These are phyloP conservation scores for Spicauda simplicius DNA, from an alignment of 2,888 invertebrate genomes.

Conservation along the genomic window DNA sequence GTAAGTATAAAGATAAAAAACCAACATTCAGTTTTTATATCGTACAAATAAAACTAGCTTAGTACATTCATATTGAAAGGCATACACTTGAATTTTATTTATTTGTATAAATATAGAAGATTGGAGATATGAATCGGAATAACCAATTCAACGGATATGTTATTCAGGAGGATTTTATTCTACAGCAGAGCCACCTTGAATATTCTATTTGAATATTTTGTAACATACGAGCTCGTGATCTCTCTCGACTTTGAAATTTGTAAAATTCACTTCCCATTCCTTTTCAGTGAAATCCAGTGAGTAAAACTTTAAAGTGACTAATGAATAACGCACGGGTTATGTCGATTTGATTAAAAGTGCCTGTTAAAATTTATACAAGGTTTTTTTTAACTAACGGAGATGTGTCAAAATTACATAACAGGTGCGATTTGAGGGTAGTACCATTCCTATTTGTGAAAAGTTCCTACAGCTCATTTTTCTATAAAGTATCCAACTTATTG, in stretches of 20 bases:
- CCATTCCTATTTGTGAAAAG: too few relatives aligned
- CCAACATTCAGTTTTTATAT: not conserved
- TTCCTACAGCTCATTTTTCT: too few relatives aligned
- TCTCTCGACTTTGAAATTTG: not conserved
- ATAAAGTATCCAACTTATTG: too few relatives aligned
- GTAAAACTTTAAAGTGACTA: too few relatives aligned
- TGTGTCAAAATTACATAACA: too few relatives aligned
- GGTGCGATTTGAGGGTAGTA: too few relatives aligned
- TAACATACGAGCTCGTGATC: not conserved
- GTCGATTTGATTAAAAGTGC: too few relatives aligned
- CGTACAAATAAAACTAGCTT: not conserved
- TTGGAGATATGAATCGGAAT: slow-evolving; percentile 3
- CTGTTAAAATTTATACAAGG: too few relatives aligned
- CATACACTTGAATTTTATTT: not conserved
- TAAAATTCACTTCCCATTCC: not conserved
- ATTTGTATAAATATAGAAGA: slow-evolving; percentile 1
- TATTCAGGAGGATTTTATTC: slow-evolving; percentile 13
- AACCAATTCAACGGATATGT: slow-evolving; percentile 1
- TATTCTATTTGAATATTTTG: slow-evolving; percentile 15
- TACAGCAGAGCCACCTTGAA: slow-evolving; percentile 11
- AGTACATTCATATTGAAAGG: not conserved
- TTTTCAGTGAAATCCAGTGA: not conserved
- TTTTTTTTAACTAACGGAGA: too few relatives aligned
- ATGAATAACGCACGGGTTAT: too few relatives aligned
- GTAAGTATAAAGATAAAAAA: not conserved